A percentile compares a stretch with the other conserved stretches of the same genome.
These are phyloP conservation scores for Tribolium freemani DNA, from an alignment of 2,888 invertebrate species.

Conservation along the genomic window DNA sequence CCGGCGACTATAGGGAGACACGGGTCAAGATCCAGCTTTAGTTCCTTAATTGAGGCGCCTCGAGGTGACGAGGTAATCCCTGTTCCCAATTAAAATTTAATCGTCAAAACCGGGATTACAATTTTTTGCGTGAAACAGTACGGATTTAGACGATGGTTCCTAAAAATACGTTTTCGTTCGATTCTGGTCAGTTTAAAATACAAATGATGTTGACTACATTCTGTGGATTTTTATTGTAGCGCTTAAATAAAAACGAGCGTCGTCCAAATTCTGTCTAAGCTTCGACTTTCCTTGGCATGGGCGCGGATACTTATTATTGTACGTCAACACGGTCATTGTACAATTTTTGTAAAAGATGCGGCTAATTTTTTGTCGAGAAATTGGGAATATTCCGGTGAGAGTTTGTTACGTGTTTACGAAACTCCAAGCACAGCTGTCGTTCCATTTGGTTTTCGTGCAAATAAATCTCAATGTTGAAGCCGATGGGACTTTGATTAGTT, in stretches of 20 bases:
- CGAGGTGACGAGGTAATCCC: conserved; percentile 72
- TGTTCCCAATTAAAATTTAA: conserved; percentile 16
- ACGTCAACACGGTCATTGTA: conserved; percentile 35
- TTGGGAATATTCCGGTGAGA: conserved; percentile 21
- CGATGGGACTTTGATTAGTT: conserved; percentile 14
- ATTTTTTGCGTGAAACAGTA: background rate
- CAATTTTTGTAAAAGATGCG: conserved; percentile 15
- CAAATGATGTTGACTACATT: conserved; percentile 32
- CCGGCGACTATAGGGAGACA: conserved; percentile 64
- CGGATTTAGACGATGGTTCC: conserved; percentile 1
- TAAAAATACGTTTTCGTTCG: conserved; percentile 13
- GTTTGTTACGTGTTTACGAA: background rate
- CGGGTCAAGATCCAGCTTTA: conserved; percentile 79
- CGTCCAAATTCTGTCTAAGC: conserved; percentile 32
- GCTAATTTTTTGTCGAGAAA: background rate
- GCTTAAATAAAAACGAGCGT: conserved; percentile 27
- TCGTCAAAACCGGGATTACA: conserved; percentile 2
- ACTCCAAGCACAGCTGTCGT: background rate
- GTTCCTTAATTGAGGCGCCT: conserved; percentile 75
- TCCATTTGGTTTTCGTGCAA: conserved; percentile 9
- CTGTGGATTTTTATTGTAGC: conserved; percentile 27
- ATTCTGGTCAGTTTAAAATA: conserved; percentile 23
- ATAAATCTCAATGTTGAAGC: conserved; percentile 20
- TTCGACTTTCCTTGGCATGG: conserved; percentile 28
- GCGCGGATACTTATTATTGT: conserved; percentile 28